Conservation (phyloP, 2,797 vertebrate genomes). For the Stomatorhinus walkeri region DNA sequence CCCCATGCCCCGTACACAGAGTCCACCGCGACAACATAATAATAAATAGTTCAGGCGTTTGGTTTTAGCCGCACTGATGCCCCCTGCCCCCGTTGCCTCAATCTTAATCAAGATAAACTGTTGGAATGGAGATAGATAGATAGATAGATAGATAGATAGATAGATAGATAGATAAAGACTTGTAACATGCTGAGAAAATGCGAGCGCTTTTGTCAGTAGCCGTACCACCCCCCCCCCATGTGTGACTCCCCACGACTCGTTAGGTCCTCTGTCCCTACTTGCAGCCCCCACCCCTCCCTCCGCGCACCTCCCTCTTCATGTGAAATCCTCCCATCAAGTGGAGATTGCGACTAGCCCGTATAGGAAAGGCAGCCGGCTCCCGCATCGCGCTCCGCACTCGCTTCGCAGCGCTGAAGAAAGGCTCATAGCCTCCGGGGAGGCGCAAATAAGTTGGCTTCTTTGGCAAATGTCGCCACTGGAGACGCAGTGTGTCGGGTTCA, state of each 20-base stretch:
- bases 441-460: constrained; percentile 3
- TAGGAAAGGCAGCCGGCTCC: not conserved
- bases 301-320: not conserved
- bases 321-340: not conserved
- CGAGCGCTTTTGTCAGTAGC: not conserved
- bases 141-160: not conserved
- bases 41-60: not conserved
- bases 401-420: not conserved
- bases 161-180: not conserved
- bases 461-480: not conserved
- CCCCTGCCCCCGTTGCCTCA: not conserved
- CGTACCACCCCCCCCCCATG: not conserved
- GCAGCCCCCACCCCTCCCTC: not conserved
- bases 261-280: not conserved
- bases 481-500: not conserved
- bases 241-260: not conserved
- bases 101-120: not conserved
- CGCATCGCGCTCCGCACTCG: not conserved
- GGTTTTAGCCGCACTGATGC: not conserved
- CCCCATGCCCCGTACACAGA: not conserved
- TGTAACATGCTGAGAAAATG: not conserved
- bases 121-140: not conserved
- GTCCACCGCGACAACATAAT: not conserved
- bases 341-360: not conserved
- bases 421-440: not conserved